phyloP scores from a whole-genome alignment of 2,113 vertebrate species.

The Gorsachius goisagi region DNA sequence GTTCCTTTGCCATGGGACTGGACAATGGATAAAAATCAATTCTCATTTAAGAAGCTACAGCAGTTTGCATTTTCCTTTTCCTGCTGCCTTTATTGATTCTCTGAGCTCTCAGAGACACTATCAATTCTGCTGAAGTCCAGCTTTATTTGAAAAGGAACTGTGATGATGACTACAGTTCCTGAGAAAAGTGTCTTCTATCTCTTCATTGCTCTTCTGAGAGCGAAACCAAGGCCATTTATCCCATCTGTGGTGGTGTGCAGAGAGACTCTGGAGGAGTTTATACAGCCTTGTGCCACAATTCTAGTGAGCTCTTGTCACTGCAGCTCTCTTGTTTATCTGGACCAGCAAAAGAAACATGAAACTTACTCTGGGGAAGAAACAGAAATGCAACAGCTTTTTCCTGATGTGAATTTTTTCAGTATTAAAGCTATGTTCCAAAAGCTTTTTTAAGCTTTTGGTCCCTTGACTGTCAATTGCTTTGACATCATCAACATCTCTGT shows the following conservation, averaged over 20 bases:
- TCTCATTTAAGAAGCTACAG: slow-evolving; percentile 66
- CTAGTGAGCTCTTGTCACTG: neutral
- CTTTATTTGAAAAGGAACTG: slow-evolving; percentile 2
- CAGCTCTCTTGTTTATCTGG: neutral
- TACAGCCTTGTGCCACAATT: neutral
- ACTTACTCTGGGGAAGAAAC: neutral
- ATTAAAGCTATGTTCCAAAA: too few species aligned
- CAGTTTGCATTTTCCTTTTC: slow-evolving; percentile 48
- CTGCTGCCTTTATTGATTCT: slow-evolving; percentile 58
- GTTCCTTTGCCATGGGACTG: slow-evolving; percentile 30
- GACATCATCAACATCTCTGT: neutral
- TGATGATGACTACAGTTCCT: neutral
- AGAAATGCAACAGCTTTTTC: fast-evolving
- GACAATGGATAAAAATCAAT: slow-evolving; percentile 71
- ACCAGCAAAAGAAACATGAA: neutral
- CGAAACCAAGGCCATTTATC: neutral
- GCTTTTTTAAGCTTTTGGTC: too few species aligned
- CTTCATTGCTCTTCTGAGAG: neutral
- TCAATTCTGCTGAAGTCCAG: slow-evolving; percentile 20
- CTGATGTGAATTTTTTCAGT: neutral
- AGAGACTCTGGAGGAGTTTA: neutral
- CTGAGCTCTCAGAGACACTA: neutral
- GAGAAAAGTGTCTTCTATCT: neutral
- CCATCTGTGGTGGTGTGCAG: neutral
- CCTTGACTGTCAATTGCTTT: neutral